phyloP scores from a whole-genome alignment of 2,797 vertebrate genomes.

The Echiichthys vipera region DNA sequence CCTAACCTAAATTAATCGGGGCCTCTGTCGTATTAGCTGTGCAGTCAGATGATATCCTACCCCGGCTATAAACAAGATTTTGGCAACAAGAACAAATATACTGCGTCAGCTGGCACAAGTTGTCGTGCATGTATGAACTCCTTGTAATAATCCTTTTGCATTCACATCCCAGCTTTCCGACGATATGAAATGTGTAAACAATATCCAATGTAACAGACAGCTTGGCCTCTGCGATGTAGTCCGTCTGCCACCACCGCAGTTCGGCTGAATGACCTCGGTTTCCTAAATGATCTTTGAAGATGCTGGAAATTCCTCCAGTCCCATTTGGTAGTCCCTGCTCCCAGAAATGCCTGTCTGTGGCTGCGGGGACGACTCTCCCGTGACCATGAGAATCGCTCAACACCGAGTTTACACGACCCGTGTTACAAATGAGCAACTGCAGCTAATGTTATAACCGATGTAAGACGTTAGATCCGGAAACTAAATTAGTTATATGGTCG shows the following conservation, averaged over 20 bases:
- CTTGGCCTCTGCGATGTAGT: constrained; percentile 61
- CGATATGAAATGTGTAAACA: constrained; percentile 57
- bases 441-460: constrained; percentile 37
- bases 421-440: constrained; percentile 56
- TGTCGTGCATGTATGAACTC: constrained; percentile 60
- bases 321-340: constrained; percentile 68
- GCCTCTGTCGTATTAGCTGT: constrained; percentile 63
- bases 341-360: constrained; percentile 63
- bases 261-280: constrained; percentile 57
- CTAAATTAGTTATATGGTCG: not conserved
- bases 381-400: constrained; percentile 70
- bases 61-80: constrained; percentile 40
- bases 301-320: constrained; percentile 76
- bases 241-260: constrained; percentile 63
- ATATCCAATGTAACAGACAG: constrained; percentile 54
- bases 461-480: constrained; percentile 9
- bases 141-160: constrained; percentile 52
- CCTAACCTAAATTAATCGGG: constrained; percentile 54
- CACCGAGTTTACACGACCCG: constrained; percentile 54
- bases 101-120: constrained; percentile 59
- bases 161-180: constrained; percentile 69
- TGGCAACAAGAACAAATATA: constrained; percentile 65
- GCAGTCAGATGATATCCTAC: constrained; percentile 50
- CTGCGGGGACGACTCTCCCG: constrained; percentile 68
- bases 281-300: constrained; percentile 70